phyloP scores from a whole-genome alignment of 2,888 invertebrate genomes.

The Meghimatium bilineatum region DNA sequence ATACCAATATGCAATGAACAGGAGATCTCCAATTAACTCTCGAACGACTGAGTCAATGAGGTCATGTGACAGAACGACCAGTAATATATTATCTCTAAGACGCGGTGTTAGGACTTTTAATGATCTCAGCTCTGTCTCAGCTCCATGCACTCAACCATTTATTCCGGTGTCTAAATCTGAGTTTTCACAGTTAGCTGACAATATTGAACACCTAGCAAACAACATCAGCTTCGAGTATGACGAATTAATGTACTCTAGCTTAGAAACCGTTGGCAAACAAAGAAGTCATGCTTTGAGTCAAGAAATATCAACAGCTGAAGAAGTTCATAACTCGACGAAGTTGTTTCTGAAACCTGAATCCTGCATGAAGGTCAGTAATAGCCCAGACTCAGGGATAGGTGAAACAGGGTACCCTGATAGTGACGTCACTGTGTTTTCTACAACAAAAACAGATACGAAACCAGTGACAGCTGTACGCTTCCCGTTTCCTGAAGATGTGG shows the following conservation, averaged over 20 bases:
- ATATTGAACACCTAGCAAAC: slow-evolving; percentile 53
- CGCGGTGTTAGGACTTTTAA: neutral
- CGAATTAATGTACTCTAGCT: slow-evolving; percentile 21
- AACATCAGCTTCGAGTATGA: slow-evolving; percentile 60
- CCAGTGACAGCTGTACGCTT: neutral
- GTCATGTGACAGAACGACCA: neutral
- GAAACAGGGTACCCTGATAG: neutral
- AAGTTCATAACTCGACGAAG: neutral
- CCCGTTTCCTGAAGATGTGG: neutral
- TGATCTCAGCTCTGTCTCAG: slow-evolving; percentile 28
- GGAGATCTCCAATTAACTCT: neutral
- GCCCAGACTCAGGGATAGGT: slow-evolving; percentile 39
- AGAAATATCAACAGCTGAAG: slow-evolving; percentile 23
- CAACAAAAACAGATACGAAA: neutral
- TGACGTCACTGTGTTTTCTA: neutral
- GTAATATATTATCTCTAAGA: neutral
- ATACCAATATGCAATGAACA: neutral
- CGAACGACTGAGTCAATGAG: neutral
- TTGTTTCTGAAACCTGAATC: slow-evolving; percentile 21
- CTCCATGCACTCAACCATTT: neutral
- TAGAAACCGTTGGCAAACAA: neutral
- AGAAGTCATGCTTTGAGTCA: neutral
- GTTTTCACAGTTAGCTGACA: slow-evolving; percentile 43
- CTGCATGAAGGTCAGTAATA: slow-evolving; percentile 30
- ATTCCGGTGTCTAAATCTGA: slow-evolving; percentile 35